Evolutionary conservation across 1,140 invertebrate species (phyloP), one percentile per base, ranked within the genome.

Genomic region (Bombus pyrosoma): DNA sequence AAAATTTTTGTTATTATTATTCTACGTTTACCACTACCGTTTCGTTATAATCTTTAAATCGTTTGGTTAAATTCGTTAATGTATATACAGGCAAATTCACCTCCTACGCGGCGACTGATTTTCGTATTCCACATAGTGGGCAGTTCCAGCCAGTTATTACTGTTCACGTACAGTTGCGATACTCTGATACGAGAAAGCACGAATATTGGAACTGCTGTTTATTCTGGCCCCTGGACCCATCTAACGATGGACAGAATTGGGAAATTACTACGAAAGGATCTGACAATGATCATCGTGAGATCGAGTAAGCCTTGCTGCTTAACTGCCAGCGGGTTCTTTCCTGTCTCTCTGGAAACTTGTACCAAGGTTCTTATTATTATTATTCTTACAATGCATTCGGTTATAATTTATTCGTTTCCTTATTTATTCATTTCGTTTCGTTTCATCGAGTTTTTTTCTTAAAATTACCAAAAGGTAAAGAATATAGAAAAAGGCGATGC

Each of bases 331-430:
- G 86, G 88, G 15, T 89, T 91, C 43, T 91, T 87, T 47, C 81
- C 88, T 4, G 79, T 91, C 15, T 91, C 91, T 0, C 74, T 91
- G 64, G 88, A 86, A 39, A 90, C 88, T 43, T 90, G 57, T 22
- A 90, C 71, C 1, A 64, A 39, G 59, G 89, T 90, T 64, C 6
- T 18, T 34, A 13, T 32, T 15, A 15, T 64, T 13, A 5, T 53
- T 22, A 53, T 53, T 53, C 5, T 8, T 22, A 53, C 15, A 0
- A 53, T 0, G 18, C 5, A 53, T 18, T 64, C n/a, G 13, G 0
- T 32, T 3, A 5, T 32, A 13, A 64, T 15, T 59, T 10, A 59
- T 3, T 59, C 57, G 1, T 28, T 10, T 8, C 1, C 6, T 57
- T 22, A 57, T 22, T 57, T 59, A 1, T 28, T 59, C 47, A 0